These are phyloP conservation scores for Thymallus thymallus DNA, from an alignment of 2,113 vertebrate genomes.

Conservation along the genomic window DNA sequence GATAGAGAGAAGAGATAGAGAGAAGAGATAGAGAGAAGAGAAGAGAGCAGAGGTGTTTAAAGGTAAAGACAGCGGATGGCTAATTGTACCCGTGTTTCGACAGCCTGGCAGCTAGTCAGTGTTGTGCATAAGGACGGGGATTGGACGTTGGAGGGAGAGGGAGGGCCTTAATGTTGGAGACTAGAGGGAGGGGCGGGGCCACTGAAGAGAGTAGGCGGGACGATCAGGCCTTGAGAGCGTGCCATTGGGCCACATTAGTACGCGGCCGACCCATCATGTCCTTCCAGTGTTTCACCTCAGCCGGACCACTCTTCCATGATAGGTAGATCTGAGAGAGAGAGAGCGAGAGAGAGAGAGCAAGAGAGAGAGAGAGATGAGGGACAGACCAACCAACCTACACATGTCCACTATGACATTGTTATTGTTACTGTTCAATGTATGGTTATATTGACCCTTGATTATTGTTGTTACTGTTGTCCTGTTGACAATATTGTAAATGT, in stretches of 20 bases:
- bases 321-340: slow-evolving; percentile 87
- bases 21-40: no score
- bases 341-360: slow-evolving; percentile 20
- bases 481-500: not conserved
- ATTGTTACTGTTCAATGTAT: no score
- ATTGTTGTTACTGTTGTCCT: no score
- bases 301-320: slow-evolving; percentile 98
- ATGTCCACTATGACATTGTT: no score
- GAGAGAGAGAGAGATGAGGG: not conserved
- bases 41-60: slow-evolving; percentile 20
- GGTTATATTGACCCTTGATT: no score
- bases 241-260: slow-evolving; percentile 96
- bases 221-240: slow-evolving; percentile 94
- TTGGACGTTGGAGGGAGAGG: not conserved
- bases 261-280: slow-evolving; percentile 98
- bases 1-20: no score
- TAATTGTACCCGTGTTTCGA: slow-evolving; percentile 82
- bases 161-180: not conserved
- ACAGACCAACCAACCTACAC: no score
- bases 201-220: slow-evolving; percentile 29
- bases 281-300: slow-evolving; percentile 99
- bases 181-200: not conserved
- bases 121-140: slow-evolving; percentile 74
- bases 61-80: slow-evolving; percentile 69
- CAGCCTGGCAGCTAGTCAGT: slow-evolving; percentile 67